phyloP scores from a whole-genome alignment of 2,888 invertebrate species.

The Encarsia formosa region DNA sequence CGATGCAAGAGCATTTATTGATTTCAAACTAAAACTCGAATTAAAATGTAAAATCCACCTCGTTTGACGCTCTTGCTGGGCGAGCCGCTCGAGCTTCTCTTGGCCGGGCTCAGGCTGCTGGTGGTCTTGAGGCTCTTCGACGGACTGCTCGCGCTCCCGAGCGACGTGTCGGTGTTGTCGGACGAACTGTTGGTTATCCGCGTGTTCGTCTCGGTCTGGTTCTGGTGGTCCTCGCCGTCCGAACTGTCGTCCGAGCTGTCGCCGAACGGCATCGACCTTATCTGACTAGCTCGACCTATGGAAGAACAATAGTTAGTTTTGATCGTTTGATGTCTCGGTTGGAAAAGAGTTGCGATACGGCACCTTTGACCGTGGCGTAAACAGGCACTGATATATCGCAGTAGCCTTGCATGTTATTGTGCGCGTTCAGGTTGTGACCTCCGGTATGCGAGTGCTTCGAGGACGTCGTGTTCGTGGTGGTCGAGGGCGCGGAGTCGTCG shows the following conservation, averaged over 20 bases:
- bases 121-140: slow-evolving; percentile 84
- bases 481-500: slow-evolving; percentile 45
- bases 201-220: slow-evolving; percentile 55
- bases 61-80: slow-evolving; percentile 77
- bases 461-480: slow-evolving; percentile 42
- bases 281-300: slow-evolving; percentile 78
- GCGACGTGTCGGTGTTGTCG: slow-evolving; percentile 59
- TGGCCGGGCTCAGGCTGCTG: slow-evolving; percentile 79
- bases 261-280: slow-evolving; percentile 92
- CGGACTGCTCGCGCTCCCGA: slow-evolving; percentile 72
- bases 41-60: slow-evolving; percentile 61
- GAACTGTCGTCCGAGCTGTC: slow-evolving; percentile 94
- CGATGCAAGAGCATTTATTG: no score
- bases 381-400: slow-evolving; percentile 91
- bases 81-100: slow-evolving; percentile 76
- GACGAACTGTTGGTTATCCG: slow-evolving; percentile 54
- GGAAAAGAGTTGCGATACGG: background rate
- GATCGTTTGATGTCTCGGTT: background rate
- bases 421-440: slow-evolving; percentile 46
- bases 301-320: background rate
- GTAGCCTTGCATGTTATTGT: slow-evolving; percentile 69
- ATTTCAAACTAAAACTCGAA: no score
- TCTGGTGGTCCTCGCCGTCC: slow-evolving; percentile 74
- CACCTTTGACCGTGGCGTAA: slow-evolving; percentile 88
- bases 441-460: slow-evolving; percentile 49